phyloP scores from a whole-genome alignment of 2,797 vertebrate species.

The Peromyscus melanophrys region DNA sequence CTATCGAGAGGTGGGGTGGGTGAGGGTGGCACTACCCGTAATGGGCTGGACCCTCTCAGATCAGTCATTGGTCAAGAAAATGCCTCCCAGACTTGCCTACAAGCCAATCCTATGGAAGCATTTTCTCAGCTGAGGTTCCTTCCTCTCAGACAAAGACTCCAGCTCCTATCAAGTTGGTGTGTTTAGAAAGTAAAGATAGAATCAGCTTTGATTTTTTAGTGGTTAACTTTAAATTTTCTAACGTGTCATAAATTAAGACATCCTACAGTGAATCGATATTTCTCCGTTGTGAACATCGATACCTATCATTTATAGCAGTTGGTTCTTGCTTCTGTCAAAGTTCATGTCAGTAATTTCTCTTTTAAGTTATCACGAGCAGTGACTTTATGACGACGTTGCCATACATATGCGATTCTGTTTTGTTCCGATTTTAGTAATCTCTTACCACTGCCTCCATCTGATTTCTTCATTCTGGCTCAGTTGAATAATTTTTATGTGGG shows the following conservation, averaged over 20 bases:
- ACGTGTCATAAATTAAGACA: not conserved
- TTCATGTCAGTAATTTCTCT: not conserved
- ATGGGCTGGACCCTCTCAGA: not conserved
- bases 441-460: not conserved
- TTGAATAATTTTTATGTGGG: not conserved
- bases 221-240: not conserved
- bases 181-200: not conserved
- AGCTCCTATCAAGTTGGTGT: not conserved
- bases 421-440: not conserved
- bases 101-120: not conserved
- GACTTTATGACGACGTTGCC: not conserved
- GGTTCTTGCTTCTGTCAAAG: not conserved
- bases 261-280: not conserved
- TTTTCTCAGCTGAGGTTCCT: not conserved
- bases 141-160: not conserved
- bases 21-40: not conserved
- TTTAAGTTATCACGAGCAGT: not conserved
- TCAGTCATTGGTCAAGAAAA: not conserved
- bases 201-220: not conserved
- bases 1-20: not conserved
- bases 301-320: not conserved
- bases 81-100: not conserved
- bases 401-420: not conserved
- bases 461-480: not conserved
- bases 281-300: not conserved